Base-by-base conservation (phyloP, 2,888 invertebrate genomes). In the Panzeria rudis region DNA sequence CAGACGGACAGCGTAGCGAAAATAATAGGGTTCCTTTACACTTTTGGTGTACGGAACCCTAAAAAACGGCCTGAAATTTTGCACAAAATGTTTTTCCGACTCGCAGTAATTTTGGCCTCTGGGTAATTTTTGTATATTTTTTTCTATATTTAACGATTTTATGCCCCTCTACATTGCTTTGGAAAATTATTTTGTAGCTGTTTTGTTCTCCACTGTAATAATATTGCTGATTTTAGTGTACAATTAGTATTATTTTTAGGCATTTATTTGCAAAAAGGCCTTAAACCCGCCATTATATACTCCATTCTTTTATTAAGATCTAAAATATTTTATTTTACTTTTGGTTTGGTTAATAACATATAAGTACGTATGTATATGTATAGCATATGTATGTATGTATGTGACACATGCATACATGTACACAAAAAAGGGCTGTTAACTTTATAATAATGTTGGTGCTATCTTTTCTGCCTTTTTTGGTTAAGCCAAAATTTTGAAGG, bases 241-340 rank as follows among this genome's bases (percentile, higher is more conserved):
- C 41, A 62, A 69, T 73, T 61, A 69, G 68, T 72, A 25, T 66
- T 80, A 80, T 73, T 62, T 73, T 80, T 66, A 50, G 66, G 50
- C 68, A 44, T 79, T 83, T 83, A 54, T 69, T 83, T 75, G 52
- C 68, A 69, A 75, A 73, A 83, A 54, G 78, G 69, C 79, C 73
- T 73, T 62, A 56, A 83, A 69, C 61, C 79, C 83, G 83, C 73
- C 83, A 75, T 69, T 69, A 59, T 56, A 56, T 29, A 11, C 9
- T 66, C 35, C 29, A 44, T 72, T 56, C 61, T 59, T 73, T 54
- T 69, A 69, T 64, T 56, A 83, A 73, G 62, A 79, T 79, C 61
- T 69, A 75, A 83, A 83, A 62, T 69, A 69, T 78, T 68, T 64
- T 47, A n/a, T 59, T 66, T 47, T 8, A 35, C 32, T 47, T 17